Evolutionary conservation across 2,888 invertebrate species (phyloP).

Genomic region (Callosobruchus maculatus): DNA sequence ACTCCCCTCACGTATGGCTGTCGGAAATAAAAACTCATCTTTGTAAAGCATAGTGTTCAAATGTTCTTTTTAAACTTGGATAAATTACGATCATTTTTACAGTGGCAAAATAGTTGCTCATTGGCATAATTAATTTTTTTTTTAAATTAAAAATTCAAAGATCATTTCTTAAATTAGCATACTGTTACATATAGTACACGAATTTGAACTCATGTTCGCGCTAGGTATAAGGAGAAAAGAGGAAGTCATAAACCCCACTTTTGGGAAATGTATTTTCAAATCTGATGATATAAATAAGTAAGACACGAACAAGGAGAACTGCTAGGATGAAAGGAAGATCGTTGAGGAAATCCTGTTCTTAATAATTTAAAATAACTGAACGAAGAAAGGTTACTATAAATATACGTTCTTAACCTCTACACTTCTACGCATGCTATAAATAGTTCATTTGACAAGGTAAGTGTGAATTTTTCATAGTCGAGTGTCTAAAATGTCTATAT

Average conservation of each 20-base stretch:
- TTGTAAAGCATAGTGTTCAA: no score
- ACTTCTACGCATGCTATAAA: background rate
- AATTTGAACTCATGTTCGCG: no score
- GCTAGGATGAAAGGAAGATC: background rate
- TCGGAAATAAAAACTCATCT: no score
- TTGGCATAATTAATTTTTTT: no score
- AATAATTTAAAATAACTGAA: background rate
- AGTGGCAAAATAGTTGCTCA: no score
- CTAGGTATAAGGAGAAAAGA: background rate
- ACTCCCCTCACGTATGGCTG: no score
- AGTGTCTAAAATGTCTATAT: no score
- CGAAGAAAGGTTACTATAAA: background rate
- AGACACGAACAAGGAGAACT: background rate
- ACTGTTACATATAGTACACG: no score
- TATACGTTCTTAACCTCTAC: background rate
- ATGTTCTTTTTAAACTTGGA: no score
- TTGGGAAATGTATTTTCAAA: background rate
- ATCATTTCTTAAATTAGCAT: no score
- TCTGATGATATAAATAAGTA: background rate
- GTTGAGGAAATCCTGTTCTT: background rate
- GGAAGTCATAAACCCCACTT: background rate
- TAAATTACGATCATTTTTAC: no score
- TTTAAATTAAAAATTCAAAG: no score
- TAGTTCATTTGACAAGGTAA: background rate
- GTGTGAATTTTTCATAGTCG: background rate